Evolutionary conservation across 2,888 invertebrate species (phyloP).

Genomic region (Drosophila affinis): DNA sequence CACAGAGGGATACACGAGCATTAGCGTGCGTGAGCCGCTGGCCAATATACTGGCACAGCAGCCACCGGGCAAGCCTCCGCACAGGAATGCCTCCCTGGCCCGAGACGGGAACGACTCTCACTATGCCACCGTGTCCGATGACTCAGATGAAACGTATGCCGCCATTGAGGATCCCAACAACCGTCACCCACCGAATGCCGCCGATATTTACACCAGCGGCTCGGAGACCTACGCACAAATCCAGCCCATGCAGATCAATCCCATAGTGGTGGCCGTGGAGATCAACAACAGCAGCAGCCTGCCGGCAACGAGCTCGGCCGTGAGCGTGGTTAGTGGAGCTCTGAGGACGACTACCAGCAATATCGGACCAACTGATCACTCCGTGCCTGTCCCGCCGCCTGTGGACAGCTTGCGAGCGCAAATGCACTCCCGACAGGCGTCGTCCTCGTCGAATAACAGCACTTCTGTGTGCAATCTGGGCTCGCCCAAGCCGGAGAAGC

Average conservation of each 20-base stretch:
- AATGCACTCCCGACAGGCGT: constrained; percentile 85
- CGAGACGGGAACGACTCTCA: constrained; percentile 86
- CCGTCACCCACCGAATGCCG: constrained; percentile 82
- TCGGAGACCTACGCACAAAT: constrained; percentile 95
- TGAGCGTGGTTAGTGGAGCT: constrained; percentile 19
- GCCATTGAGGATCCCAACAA: constrained; percentile 91
- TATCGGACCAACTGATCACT: constrained; percentile 53
- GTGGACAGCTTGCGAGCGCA: constrained; percentile 86
- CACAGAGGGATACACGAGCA: constrained; percentile 95
- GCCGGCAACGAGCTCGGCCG: constrained; percentile 17
- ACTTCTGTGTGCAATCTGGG: constrained; percentile 90
- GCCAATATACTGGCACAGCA: constrained; percentile 89
- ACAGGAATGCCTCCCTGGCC: constrained; percentile 82
- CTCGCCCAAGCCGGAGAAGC: constrained; percentile 94
- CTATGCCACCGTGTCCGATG: constrained; percentile 96
- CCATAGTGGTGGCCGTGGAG: constrained; percentile 83
- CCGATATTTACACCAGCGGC: constrained; percentile 88
- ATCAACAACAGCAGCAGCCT: constrained; percentile 79
- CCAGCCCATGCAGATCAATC: constrained; percentile 85
- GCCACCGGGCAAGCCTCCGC: constrained; percentile 80
- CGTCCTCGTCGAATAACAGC: constrained; percentile 87
- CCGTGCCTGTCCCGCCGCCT: constrained; percentile 85
- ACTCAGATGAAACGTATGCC: constrained; percentile 96
- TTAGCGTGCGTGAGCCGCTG: constrained; percentile 94
- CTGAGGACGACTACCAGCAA: constrained; percentile 50